phyloP scores from a whole-genome alignment of 2,888 invertebrate genomes.

The Phorcus lineatus region DNA sequence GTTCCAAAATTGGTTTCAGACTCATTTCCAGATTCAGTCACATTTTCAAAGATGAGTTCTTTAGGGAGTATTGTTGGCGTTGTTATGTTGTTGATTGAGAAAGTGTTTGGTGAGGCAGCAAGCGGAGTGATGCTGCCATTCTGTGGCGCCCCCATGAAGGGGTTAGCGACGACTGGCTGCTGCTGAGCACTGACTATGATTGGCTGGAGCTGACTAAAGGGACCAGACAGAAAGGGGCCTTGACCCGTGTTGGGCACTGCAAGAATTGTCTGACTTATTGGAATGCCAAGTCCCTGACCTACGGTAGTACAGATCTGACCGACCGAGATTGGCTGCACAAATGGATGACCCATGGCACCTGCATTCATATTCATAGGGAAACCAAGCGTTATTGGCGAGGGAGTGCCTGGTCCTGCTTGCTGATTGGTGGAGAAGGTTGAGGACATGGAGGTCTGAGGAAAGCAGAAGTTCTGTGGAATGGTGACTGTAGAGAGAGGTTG shows the following conservation, averaged over 20 bases:
- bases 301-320: constrained; percentile 31
- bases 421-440: constrained; percentile 19
- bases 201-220: constrained; percentile 41
- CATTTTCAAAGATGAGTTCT: not conserved
- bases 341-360: constrained; percentile 35
- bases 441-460: constrained; percentile 34
- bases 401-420: constrained; percentile 2
- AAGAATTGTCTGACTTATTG: constrained; percentile 38
- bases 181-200: constrained; percentile 44
- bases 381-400: constrained; percentile 27
- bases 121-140: constrained; percentile 12
- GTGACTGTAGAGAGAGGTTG: constrained; percentile 34
- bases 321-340: constrained; percentile 43
- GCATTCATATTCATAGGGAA: constrained; percentile 35
- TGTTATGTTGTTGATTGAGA: constrained; percentile 8
- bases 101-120: constrained; percentile 5
- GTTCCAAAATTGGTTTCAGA: not conserved
- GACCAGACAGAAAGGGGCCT: constrained; percentile 37
- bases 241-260: constrained; percentile 36
- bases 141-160: constrained; percentile 37
- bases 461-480: constrained; percentile 43
- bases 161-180: constrained; percentile 40
- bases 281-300: constrained; percentile 28
- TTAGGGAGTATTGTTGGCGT: not conserved
- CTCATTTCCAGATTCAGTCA: not conserved